Percentiles rank a stretch among this genome's conserved stretches.
Conservation (phyloP, 2,888 invertebrate genomes). For the Acrobasis consociella region DNA sequence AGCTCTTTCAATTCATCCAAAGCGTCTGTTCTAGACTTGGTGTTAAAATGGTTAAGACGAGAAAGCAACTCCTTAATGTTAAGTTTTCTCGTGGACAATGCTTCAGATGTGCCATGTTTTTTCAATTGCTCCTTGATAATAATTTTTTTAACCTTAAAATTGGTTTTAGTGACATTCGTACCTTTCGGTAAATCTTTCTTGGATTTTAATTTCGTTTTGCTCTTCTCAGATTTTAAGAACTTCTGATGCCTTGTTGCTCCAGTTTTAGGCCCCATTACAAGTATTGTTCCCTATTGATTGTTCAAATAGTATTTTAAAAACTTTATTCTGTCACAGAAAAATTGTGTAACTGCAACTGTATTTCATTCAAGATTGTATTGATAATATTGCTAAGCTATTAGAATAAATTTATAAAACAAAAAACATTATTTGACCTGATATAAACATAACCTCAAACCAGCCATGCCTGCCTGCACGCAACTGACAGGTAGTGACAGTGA, state of each 20-base stretch:
- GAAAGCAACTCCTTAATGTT: conserved; percentile 87
- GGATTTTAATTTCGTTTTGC: conserved; percentile 94
- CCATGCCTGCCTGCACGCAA: no score
- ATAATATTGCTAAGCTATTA: no score
- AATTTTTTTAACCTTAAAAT: conserved; percentile 95
- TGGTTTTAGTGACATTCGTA: conserved; percentile 93
- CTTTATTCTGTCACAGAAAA: no score
- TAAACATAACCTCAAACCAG: no score
- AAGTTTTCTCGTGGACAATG: conserved; percentile 86
- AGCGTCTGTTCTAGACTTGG: conserved; percentile 85
- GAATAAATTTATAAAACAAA: no score
- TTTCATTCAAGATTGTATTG: no score
- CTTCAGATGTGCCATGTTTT: conserved; percentile 77
- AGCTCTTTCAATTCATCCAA: conserved; percentile 84
- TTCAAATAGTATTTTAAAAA: no score
- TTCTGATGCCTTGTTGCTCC: conserved; percentile 86
- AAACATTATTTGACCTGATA: no score
- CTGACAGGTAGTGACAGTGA: no score
- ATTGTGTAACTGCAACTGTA: no score
- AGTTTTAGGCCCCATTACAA: conserved; percentile 61
- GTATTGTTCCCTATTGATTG: background rate
- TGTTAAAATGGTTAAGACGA: conserved; percentile 89
- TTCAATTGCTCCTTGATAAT: conserved; percentile 89
- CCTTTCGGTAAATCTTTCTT: conserved; percentile 90
- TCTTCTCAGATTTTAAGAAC: conserved; percentile 91